Evolutionary conservation across 2,797 vertebrate genomes (phyloP).

Genomic region (Helicolenus hilgendorfi): DNA sequence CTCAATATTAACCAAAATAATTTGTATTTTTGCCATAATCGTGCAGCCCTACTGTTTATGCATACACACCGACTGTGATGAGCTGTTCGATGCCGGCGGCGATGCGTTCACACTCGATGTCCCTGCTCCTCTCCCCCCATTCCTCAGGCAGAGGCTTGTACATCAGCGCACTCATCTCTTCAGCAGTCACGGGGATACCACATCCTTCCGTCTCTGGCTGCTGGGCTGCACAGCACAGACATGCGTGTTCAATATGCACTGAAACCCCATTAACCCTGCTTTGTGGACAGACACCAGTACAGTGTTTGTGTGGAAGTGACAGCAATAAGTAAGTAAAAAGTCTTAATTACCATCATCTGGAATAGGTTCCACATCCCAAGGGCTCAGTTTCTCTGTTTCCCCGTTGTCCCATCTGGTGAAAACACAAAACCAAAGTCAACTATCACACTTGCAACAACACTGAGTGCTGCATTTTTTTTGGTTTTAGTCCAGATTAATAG

Average conservation of each 20-base stretch:
- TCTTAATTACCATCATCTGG: slow-evolving; percentile 93
- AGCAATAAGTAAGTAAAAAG: background rate
- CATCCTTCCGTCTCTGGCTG: slow-evolving; percentile 94
- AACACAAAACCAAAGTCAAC: slow-evolving; percentile 12
- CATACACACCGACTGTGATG: slow-evolving; percentile 92
- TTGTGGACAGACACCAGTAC: background rate
- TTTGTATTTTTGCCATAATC: background rate
- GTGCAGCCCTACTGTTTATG: background rate
- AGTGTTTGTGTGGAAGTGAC: background rate
- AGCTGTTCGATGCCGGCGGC: slow-evolving; percentile 94
- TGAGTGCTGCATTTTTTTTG: background rate
- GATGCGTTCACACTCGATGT: slow-evolving; percentile 95
- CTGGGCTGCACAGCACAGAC: slow-evolving; percentile 86
- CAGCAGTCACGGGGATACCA: slow-evolving; percentile 93
- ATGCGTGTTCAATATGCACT: background rate
- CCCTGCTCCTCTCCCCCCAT: slow-evolving; percentile 93
- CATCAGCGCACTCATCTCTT: slow-evolving; percentile 95
- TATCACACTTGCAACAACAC: background rate
- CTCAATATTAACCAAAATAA: too few relatives aligned
- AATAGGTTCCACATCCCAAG: slow-evolving; percentile 98
- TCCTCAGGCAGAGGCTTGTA: slow-evolving; percentile 95
- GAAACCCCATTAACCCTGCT: background rate
- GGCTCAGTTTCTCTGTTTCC: slow-evolving; percentile 97
- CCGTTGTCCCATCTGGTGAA: slow-evolving; percentile 96
- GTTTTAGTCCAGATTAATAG: background rate